Conservation (phyloP, 2,888 invertebrate species). For the Criorhina ranunculi region DNA sequence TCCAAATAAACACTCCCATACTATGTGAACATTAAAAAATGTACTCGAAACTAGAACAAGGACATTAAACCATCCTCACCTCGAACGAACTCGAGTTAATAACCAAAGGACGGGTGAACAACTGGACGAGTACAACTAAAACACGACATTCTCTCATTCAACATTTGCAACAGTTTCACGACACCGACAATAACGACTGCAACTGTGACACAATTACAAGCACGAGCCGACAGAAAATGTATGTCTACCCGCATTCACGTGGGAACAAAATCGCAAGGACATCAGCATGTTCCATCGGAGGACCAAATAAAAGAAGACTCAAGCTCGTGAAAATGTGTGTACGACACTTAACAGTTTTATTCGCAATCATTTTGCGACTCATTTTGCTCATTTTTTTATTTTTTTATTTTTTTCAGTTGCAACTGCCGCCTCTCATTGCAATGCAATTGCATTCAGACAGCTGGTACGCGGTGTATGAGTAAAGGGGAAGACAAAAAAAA, state of each 20-base stretch:
- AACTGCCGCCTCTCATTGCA: background rate
- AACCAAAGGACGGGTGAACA: constrained; percentile 6
- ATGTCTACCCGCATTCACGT: constrained; percentile 51
- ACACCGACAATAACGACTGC: constrained; percentile 46
- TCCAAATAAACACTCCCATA: background rate
- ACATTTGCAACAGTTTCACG: constrained; percentile 37
- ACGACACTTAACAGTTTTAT: constrained; percentile 64
- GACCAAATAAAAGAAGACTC: constrained; percentile 1
- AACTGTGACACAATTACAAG: constrained; percentile 62
- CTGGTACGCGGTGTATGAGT: background rate
- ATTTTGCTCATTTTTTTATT: constrained; percentile 32
- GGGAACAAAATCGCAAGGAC: constrained; percentile 53
- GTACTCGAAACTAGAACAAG: constrained; percentile 43
- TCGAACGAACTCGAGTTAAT: constrained; percentile 40
- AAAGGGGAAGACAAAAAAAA: background rate
- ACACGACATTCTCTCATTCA: constrained; percentile 50
- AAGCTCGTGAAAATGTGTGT: constrained; percentile 20
- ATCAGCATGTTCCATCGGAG: constrained; percentile 50
- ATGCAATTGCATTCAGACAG: constrained; percentile 27
- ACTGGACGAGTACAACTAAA: background rate
- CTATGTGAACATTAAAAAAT: constrained; percentile 1
- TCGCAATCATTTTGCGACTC: constrained; percentile 51
- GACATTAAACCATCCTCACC: constrained; percentile 27
- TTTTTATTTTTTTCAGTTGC: background rate
- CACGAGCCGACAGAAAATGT: constrained; percentile 42